A percentile compares a stretch with the other conserved stretches of the same genome.
Evolutionary conservation across 2,888 invertebrate genomes (phyloP).

Genomic region (Onthophagus sagittarius): DNA sequence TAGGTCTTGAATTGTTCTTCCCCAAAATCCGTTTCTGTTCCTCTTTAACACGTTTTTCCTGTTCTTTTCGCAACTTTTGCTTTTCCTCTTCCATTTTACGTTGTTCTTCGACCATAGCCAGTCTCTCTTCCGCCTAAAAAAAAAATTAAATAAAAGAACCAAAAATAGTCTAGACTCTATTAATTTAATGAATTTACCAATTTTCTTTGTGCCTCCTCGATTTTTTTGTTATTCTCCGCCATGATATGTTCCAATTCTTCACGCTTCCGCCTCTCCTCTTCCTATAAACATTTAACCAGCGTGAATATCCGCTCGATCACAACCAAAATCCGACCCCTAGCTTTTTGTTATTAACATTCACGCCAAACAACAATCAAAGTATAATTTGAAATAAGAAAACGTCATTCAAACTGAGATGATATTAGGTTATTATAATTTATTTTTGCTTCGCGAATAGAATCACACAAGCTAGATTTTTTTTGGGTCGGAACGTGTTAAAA

Average conservation of each 20-base stretch:
- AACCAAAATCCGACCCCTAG: slow-evolving; percentile 5
- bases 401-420: background rate
- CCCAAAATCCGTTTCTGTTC: slow-evolving; percentile 97
- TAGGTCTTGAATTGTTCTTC: slow-evolving; percentile 94
- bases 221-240: slow-evolving; percentile 96
- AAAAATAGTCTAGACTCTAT: background rate
- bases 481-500: too few relatives aligned
- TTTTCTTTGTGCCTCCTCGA: slow-evolving; percentile 95
- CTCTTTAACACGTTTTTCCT: slow-evolving; percentile 86
- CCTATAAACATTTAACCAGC: slow-evolving; percentile 68
- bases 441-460: too few relatives aligned
- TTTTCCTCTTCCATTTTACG: slow-evolving; percentile 93
- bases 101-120: slow-evolving; percentile 96
- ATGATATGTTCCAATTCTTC: slow-evolving; percentile 94
- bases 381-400: too few relatives aligned
- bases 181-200: slow-evolving; percentile 61
- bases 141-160: background rate
- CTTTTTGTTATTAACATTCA: slow-evolving; percentile 11
- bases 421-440: too few relatives aligned
- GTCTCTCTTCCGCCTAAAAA: slow-evolving; percentile 87
- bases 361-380: slow-evolving; percentile 26
- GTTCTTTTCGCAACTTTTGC: slow-evolving; percentile 88
- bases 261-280: slow-evolving; percentile 93
- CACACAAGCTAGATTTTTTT: too few relatives aligned
- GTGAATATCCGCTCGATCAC: background rate